Percentiles rank a stretch among this genome's conserved stretches.
phyloP scores from a whole-genome alignment of 2,113 vertebrate genomes.

The Polyodon spathula region DNA sequence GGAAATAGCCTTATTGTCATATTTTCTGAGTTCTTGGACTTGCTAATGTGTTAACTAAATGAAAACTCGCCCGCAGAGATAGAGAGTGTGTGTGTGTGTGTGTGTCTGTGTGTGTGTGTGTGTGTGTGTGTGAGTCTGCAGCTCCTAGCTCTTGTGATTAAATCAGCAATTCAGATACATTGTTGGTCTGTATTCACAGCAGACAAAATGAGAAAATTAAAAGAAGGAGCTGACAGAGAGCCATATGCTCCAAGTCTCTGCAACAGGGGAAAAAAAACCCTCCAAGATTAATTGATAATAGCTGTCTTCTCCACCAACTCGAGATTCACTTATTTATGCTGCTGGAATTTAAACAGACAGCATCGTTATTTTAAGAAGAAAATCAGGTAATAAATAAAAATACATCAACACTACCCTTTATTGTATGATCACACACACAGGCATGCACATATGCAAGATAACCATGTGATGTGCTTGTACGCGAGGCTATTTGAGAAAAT shows the following conservation, averaged over 20 bases:
- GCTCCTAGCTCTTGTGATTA: conserved; percentile 42
- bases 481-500: no score
- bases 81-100: neutral
- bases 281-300: conserved; percentile 67
- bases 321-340: conserved; percentile 40
- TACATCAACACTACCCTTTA: no score
- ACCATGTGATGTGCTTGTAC: no score
- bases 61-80: neutral
- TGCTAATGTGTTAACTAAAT: no score
- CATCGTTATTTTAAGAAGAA: conserved; percentile 41
- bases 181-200: conserved; percentile 59
- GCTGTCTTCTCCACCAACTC: conserved; percentile 57
- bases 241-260: conserved; percentile 60
- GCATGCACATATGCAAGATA: no score
- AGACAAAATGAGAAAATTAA: conserved; percentile 64
- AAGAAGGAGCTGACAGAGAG: conserved; percentile 60
- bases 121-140: conserved; percentile 7
- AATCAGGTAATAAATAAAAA: conserved; percentile 19
- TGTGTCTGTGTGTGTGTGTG: conserved; percentile 2
- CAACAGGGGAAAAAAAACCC: conserved; percentile 44
- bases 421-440: no score
- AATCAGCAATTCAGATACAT: conserved; percentile 59
- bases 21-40: no score
- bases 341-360: conserved; percentile 51
- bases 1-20: no score